Evolutionary conservation across 2,113 vertebrate genomes (phyloP).

Genomic region (Engystomops pustulosus): DNA sequence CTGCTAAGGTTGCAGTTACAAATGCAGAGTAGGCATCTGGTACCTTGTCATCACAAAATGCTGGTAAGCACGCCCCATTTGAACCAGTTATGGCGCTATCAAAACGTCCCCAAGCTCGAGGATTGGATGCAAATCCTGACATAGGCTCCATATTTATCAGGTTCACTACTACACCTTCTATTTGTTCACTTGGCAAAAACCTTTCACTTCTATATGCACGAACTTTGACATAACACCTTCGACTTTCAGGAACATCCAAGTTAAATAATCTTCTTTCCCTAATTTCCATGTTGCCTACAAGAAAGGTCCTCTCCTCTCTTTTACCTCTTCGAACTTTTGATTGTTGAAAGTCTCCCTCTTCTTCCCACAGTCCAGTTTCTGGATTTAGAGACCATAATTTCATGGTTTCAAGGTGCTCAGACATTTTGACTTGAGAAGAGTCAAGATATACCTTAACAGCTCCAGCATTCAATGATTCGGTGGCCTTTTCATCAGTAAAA

Average conservation of each 20-base stretch:
- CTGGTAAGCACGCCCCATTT: conserved; percentile 90
- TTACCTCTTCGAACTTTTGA: conserved; percentile 80
- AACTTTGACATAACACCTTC: conserved; percentile 93
- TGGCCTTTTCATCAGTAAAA: conserved; percentile 82
- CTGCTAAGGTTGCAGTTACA: conserved; percentile 89
- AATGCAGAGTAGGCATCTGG: conserved; percentile 89
- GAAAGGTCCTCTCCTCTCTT: conserved; percentile 91
- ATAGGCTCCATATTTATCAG: conserved; percentile 93
- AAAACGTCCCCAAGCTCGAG: conserved; percentile 94
- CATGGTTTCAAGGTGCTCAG: conserved; percentile 86
- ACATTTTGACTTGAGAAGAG: conserved; percentile 87
- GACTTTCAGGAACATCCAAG: conserved; percentile 92
- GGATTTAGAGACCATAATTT: conserved; percentile 97
- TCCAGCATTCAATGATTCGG: conserved; percentile 87
- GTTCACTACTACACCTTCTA: conserved; percentile 89
- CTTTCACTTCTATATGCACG: conserved; percentile 90
- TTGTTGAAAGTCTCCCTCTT: conserved; percentile 85
- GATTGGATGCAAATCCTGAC: conserved; percentile 89
- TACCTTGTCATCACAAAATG: conserved; percentile 91
- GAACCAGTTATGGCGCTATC: conserved; percentile 91
- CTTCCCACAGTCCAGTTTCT: conserved; percentile 94
- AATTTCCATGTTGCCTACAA: conserved; percentile 98
- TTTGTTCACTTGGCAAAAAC: conserved; percentile 92
- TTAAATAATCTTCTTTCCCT: conserved; percentile 94
- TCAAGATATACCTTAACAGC: conserved; percentile 92